Conservation (phyloP, 35 echinoderm and acorn worm species). For the Ophioderma brevispina region DNA sequence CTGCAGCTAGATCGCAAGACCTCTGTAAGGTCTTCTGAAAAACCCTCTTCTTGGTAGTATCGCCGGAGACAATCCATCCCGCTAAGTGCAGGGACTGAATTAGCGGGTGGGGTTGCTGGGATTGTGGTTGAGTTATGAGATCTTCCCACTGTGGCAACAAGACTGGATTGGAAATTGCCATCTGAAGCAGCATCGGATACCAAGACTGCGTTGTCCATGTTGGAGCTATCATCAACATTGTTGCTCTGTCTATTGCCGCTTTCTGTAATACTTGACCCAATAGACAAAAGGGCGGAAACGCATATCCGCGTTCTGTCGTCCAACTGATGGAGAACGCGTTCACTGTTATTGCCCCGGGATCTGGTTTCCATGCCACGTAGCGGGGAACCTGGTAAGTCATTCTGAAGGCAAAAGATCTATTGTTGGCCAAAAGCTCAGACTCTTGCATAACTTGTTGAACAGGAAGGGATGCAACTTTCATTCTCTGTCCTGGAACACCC, state of each 20-base stretch:
- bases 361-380: slow-evolving; percentile 76
- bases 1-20: slow-evolving; percentile 65
- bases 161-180: slow-evolving; percentile 44
- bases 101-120: slow-evolving; percentile 18
- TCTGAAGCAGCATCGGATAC: slow-evolving; percentile 51
- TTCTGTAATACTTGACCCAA: slow-evolving; percentile 44
- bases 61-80: slow-evolving; percentile 65
- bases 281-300: no score
- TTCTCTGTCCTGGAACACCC: slow-evolving; percentile 71
- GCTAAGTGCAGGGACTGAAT: slow-evolving; percentile 34
- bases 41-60: slow-evolving; percentile 2
- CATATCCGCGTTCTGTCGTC: no score
- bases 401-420: slow-evolving; percentile 76
- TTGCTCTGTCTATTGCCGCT: slow-evolving; percentile 27
- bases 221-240: slow-evolving; percentile 61
- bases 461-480: slow-evolving; percentile 48
- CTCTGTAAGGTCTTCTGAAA: slow-evolving; percentile 29
- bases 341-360: slow-evolving; percentile 41
- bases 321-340: slow-evolving; percentile 64
- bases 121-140: background rate
- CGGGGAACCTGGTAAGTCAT: slow-evolving; percentile 14
- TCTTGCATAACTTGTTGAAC: background rate
- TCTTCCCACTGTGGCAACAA: slow-evolving; percentile 20
- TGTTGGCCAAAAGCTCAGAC: slow-evolving; percentile 18
- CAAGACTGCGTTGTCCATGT: slow-evolving; percentile 83